Conservation (phyloP, 2,888 invertebrate species). For the Pasiphila rectangulata region DNA sequence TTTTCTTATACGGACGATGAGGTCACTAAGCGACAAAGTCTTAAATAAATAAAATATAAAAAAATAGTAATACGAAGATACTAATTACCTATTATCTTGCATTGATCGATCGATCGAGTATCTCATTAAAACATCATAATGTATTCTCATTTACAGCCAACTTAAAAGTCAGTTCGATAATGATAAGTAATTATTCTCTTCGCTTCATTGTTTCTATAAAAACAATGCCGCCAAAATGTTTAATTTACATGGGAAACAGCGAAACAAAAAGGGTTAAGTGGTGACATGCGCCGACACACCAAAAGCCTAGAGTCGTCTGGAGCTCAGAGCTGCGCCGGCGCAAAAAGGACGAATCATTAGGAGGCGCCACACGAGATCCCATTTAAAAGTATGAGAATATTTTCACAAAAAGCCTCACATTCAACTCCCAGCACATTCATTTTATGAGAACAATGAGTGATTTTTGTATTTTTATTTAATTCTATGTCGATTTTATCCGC, state of each 20-base stretch:
- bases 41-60: too few species aligned
- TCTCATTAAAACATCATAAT: too few species aligned
- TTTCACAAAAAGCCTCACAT: slow-evolving; percentile 80
- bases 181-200: slow-evolving; percentile 5
- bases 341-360: slow-evolving; percentile 80
- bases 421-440: slow-evolving; percentile 80
- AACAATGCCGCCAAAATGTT: slow-evolving; percentile 75
- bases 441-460: slow-evolving; percentile 81
- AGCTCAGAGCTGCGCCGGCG: slow-evolving; percentile 62
- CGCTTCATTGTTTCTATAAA: slow-evolving; percentile 35
- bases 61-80: too few species aligned
- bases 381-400: slow-evolving; percentile 81
- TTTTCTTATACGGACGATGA: too few species aligned
- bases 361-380: slow-evolving; percentile 80
- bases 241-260: slow-evolving; percentile 74
- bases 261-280: slow-evolving; percentile 64
- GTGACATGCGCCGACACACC: slow-evolving; percentile 76
- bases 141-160: not conserved
- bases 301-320: slow-evolving; percentile 67
- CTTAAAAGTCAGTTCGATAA: slow-evolving; percentile 6
- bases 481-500: slow-evolving; percentile 81
- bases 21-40: too few species aligned
- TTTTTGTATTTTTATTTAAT: slow-evolving; percentile 81
- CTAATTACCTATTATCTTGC: too few species aligned
- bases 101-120: too few species aligned